A percentile compares a stretch with the other conserved stretches of the same genome.
Evolutionary conservation across 1,140 invertebrate species (phyloP).

Genomic region (Drosophila virilis): DNA sequence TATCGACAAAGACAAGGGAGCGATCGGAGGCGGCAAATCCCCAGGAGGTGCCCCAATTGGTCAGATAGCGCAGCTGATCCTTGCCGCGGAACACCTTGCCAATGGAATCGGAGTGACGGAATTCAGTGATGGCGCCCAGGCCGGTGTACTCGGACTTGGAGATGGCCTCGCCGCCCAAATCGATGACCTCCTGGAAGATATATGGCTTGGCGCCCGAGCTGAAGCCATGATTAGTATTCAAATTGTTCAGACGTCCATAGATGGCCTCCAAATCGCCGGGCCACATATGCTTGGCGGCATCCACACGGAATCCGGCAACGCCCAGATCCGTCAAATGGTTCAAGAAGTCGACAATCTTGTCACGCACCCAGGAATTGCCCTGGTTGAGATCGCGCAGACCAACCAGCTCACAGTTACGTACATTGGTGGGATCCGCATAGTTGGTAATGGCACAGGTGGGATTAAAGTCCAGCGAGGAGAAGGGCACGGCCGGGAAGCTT

Average conservation of each 20-base stretch:
- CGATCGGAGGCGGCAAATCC: slow-evolving; percentile 84
- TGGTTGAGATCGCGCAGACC: slow-evolving; percentile 90
- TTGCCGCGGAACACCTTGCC: slow-evolving; percentile 86
- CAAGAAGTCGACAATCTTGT: slow-evolving; percentile 88
- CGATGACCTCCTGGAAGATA: slow-evolving; percentile 94
- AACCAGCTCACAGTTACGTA: slow-evolving; percentile 89
- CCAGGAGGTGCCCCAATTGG: slow-evolving; percentile 86
- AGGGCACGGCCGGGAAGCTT: slow-evolving; percentile 87
- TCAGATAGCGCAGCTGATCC: slow-evolving; percentile 85
- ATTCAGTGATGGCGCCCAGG: slow-evolving; percentile 91
- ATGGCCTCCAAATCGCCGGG: slow-evolving; percentile 86
- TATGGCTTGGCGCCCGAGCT: slow-evolving; percentile 86
- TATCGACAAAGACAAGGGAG: slow-evolving; percentile 86
- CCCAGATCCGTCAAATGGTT: slow-evolving; percentile 89
- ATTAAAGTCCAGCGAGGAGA: slow-evolving; percentile 86
- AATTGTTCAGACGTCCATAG: slow-evolving; percentile 85
- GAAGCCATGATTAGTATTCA: slow-evolving; percentile 88
- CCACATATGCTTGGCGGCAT: slow-evolving; percentile 92
- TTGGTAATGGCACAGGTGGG: slow-evolving; percentile 85
- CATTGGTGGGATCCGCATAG: slow-evolving; percentile 86
- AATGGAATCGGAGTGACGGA: slow-evolving; percentile 87
- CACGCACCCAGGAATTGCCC: slow-evolving; percentile 87
- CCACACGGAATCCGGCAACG: slow-evolving; percentile 91
- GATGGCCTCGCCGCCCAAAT: slow-evolving; percentile 86
- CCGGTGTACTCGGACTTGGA: slow-evolving; percentile 86